Evolutionary conservation across 2,888 invertebrate genomes (phyloP).

Genomic region (Cyrtodaria siliqua): DNA sequence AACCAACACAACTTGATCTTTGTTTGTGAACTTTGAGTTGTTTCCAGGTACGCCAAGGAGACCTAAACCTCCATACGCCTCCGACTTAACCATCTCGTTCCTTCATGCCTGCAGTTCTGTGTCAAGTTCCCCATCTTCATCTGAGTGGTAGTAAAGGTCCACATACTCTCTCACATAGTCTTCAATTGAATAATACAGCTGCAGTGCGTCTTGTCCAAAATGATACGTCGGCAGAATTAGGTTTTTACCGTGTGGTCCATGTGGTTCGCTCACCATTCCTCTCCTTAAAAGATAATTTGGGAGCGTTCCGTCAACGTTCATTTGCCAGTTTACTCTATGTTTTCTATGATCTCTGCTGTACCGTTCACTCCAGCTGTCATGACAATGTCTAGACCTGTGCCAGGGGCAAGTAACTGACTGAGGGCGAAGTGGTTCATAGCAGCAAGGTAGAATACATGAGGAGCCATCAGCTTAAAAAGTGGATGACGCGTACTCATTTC

Average conservation of each 20-base stretch:
- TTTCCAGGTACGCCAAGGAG: constrained; percentile 8
- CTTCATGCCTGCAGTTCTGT: constrained; percentile 70
- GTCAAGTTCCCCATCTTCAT: constrained; percentile 58
- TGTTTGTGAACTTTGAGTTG: constrained; percentile 40
- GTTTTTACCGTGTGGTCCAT: too few relatives aligned
- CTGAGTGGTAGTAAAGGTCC: constrained; percentile 60
- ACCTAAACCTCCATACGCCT: constrained; percentile 83
- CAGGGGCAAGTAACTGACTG: background rate
- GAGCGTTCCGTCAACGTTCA: constrained; percentile 44
- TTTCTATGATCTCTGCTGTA: background rate
- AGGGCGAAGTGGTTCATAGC: constrained; percentile 85
- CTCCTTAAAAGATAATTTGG: constrained; percentile 33
- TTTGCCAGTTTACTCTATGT: constrained; percentile 14
- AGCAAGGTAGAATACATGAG: background rate
- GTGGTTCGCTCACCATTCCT: constrained; percentile 31
- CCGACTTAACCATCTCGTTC: constrained; percentile 74
- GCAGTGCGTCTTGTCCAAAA: constrained; percentile 5
- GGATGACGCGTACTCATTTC: background rate
- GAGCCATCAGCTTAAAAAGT: background rate
- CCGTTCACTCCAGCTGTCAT: constrained; percentile 17
- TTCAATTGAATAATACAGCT: constrained; percentile 79
- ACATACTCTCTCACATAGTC: constrained; percentile 74
- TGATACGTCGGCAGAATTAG: background rate
- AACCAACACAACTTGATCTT: constrained; percentile 47
- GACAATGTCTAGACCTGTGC: constrained; percentile 23